phyloP scores from a whole-genome alignment of 2,113 vertebrate genomes.

The Lepidothrix coronata region DNA sequence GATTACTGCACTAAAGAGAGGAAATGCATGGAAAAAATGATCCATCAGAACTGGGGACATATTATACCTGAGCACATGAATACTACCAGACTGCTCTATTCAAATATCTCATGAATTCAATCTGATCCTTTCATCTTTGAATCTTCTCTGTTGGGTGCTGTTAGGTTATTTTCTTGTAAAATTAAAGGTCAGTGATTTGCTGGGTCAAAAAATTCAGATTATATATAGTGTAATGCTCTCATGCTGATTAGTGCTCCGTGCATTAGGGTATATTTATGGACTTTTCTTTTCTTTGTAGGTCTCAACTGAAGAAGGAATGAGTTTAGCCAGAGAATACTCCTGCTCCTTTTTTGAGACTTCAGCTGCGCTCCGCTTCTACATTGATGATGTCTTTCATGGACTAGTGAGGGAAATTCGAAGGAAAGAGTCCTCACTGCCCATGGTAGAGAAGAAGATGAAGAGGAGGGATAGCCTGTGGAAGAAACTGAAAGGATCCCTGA shows the following conservation, averaged over 20 bases:
- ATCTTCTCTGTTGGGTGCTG: neutral
- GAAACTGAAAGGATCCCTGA: conserved; percentile 78
- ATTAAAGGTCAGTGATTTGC: neutral
- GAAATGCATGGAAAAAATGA: neutral
- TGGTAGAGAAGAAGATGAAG: conserved; percentile 73
- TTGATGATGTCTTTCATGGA: conserved; percentile 81
- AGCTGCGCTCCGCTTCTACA: conserved; percentile 79
- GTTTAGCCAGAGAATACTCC: conserved; percentile 79
- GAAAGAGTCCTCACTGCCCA: conserved; percentile 69
- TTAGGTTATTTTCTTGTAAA: neutral
- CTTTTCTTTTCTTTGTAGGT: conserved; percentile 65
- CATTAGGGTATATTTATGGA: neutral
- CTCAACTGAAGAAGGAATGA: conserved; percentile 81
- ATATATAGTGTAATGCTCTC: neutral
- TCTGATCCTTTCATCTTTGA: neutral
- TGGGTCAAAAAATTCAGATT: neutral
- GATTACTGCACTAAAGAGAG: neutral
- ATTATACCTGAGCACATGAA: neutral
- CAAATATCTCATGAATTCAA: neutral
- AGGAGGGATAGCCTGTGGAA: conserved; percentile 78
- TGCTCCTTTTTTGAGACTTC: conserved; percentile 86
- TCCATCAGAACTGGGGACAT: neutral
- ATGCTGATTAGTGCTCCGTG: neutral
- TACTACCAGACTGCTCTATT: neutral
- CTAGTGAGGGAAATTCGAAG: conserved; percentile 82